A percentile compares a stretch with the other conserved stretches of the same genome.
phyloP scores from a whole-genome alignment of 2,113 vertebrate genomes.

The Amphilophus citrinellus region DNA sequence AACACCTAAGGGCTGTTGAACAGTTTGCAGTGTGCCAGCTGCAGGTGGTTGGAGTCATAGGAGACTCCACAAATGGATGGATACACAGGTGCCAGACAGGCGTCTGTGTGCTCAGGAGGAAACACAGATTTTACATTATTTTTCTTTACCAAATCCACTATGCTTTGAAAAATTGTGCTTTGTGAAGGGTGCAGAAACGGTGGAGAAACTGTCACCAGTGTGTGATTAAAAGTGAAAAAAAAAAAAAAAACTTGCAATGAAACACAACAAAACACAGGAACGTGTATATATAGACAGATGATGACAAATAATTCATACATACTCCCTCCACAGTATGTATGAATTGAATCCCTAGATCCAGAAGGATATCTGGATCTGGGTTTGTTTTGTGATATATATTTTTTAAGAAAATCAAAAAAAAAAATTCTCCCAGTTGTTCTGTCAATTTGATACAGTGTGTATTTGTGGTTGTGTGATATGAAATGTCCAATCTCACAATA shows the following conservation, averaged over 20 bases:
- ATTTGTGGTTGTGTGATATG: no score
- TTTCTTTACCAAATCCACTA: constrained; percentile 40
- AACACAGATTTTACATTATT: constrained; percentile 29
- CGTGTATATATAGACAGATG: background rate
- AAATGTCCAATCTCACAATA: no score
- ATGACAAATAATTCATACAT: background rate
- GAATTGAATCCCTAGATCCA: no score
- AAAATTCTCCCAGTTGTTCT: no score
- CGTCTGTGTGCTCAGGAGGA: constrained; percentile 11
- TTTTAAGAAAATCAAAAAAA: no score
- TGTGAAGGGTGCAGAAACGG: background rate
- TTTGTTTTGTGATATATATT: no score
- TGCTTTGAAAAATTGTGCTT: background rate
- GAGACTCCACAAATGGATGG: constrained; percentile 44
- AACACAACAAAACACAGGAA: background rate
- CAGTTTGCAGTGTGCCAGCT: constrained; percentile 22
- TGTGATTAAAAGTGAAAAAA: background rate
- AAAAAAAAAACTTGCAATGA: no score
- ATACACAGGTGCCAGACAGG: constrained; percentile 50
- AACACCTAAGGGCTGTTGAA: constrained; percentile 36
- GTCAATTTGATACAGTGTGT: no score
- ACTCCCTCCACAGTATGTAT: background rate
- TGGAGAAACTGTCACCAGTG: background rate
- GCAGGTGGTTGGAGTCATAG: constrained; percentile 51
- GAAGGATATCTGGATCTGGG: no score